A percentile compares a stretch with the other conserved stretches of the same genome.
Conservation (phyloP, 1,140 invertebrate genomes). For the Cydia splendana region DNA sequence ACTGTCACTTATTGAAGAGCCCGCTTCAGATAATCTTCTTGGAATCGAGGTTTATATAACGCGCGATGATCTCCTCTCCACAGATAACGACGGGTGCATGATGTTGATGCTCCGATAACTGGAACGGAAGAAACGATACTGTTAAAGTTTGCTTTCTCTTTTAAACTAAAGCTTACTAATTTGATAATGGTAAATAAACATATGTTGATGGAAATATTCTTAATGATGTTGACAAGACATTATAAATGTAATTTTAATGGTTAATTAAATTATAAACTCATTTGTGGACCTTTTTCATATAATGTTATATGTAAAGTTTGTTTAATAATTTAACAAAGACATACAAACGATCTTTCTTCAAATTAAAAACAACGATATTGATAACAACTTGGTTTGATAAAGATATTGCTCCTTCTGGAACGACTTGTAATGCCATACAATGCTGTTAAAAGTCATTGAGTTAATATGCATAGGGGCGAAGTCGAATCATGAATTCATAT, state of each 20-base stretch:
- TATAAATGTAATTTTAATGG: not conserved
- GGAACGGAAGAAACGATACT: slow-evolving; percentile 55
- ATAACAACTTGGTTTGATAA: no score
- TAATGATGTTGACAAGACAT: not conserved
- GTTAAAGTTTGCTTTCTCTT: slow-evolving; percentile 25
- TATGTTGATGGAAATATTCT: not conserved
- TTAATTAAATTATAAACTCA: not conserved
- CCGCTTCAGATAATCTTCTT: slow-evolving; percentile 10
- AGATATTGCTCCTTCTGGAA: no score
- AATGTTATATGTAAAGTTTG: not conserved
- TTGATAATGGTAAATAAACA: not conserved
- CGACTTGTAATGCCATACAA: no score
- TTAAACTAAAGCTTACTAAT: not conserved
- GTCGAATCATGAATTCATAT: no score
- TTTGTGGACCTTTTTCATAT: not conserved
- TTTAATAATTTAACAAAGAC: not conserved
- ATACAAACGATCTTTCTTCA: no score
- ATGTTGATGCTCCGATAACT: slow-evolving; percentile 58
- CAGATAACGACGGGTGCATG: slow-evolving; percentile 62
- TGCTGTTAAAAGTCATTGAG: no score
- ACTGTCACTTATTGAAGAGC: slow-evolving; percentile 23
- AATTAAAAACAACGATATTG: no score
- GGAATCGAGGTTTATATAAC: slow-evolving; percentile 31
- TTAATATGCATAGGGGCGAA: no score
- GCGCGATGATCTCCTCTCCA: slow-evolving; percentile 46